Conservation (phyloP, 2,888 invertebrate species). For the Aspidiotus rigidus region DNA sequence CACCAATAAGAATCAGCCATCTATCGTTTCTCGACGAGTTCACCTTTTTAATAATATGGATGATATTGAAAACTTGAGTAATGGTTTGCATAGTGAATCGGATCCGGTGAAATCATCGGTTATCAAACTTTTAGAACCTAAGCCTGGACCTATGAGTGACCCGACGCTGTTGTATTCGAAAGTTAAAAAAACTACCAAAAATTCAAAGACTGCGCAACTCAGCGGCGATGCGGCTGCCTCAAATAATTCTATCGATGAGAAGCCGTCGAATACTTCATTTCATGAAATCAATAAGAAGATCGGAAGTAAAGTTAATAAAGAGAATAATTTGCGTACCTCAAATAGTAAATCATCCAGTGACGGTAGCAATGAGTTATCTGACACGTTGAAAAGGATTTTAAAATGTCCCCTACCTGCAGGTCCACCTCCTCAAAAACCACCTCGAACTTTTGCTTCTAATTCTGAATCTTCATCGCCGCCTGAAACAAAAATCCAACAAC, state of each 20-base stretch:
- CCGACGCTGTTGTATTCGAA: not conserved
- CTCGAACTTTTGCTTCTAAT: constrained; percentile 49
- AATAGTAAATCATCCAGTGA: not conserved
- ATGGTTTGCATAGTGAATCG: not conserved
- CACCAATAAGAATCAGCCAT: not conserved
- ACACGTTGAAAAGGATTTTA: constrained; percentile 48
- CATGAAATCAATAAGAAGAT: not conserved
- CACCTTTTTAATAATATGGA: constrained; percentile 15
- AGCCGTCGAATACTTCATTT: not conserved
- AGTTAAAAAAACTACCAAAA: constrained; percentile 17
- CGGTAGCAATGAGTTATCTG: constrained; percentile 18
- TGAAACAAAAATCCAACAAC: constrained; percentile 27
- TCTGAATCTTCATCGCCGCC: not conserved
- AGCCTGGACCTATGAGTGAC: not conserved
- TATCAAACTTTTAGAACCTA: not conserved
- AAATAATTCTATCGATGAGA: not conserved
- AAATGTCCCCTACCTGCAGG: constrained; percentile 59
- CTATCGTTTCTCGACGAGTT: constrained; percentile 19
- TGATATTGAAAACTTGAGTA: not conserved
- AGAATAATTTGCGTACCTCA: not conserved
- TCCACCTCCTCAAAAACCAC: constrained; percentile 68
- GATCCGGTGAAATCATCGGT: not conserved
- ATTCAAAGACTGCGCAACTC: not conserved
- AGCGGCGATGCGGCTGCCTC: not conserved
- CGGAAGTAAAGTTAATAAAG: not conserved